Percentiles rank a stretch among this genome's conserved stretches.
Evolutionary conservation across 2,888 invertebrate species (phyloP).

Genomic region (Brachyptera putata): DNA sequence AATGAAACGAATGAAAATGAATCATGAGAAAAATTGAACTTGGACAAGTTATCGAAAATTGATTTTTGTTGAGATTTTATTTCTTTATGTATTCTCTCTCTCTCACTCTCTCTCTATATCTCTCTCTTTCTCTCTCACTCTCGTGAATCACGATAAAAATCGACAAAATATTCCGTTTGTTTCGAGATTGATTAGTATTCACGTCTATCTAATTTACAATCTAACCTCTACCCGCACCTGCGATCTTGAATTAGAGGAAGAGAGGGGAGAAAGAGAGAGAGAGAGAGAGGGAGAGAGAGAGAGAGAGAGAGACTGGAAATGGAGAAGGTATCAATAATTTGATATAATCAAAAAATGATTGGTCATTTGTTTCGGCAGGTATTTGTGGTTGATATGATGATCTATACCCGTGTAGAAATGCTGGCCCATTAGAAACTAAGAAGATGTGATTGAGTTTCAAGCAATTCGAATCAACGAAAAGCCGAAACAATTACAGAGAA

Average conservation of each 20-base stretch:
- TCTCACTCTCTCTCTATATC: no score
- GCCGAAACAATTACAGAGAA: no score
- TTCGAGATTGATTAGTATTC: background rate
- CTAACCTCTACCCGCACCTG: background rate
- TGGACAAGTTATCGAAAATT: background rate
- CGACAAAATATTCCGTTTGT: background rate
- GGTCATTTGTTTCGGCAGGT: slow-evolving; percentile 26
- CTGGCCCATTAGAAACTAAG: no score
- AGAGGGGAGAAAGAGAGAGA: no score
- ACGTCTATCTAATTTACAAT: background rate
- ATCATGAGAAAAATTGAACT: background rate
- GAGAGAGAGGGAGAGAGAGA: no score
- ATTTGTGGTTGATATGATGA: no score
- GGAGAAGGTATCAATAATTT: slow-evolving; percentile 20
- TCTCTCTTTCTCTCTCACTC: no score
- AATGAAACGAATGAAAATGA: no score
- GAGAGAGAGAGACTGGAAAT: no score
- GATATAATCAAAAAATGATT: slow-evolving; percentile 20
- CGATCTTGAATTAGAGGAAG: background rate
- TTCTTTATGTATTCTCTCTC: background rate
- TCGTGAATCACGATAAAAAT: slow-evolving; percentile 3
- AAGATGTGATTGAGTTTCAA: no score
- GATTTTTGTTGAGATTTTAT: background rate
- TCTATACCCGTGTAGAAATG: no score
- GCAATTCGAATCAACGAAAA: no score